Evolutionary conservation across 2,113 vertebrate genomes (phyloP), one percentile per base, ranked within the genome.

Genomic region (Eleginops maclovinus): DNA sequence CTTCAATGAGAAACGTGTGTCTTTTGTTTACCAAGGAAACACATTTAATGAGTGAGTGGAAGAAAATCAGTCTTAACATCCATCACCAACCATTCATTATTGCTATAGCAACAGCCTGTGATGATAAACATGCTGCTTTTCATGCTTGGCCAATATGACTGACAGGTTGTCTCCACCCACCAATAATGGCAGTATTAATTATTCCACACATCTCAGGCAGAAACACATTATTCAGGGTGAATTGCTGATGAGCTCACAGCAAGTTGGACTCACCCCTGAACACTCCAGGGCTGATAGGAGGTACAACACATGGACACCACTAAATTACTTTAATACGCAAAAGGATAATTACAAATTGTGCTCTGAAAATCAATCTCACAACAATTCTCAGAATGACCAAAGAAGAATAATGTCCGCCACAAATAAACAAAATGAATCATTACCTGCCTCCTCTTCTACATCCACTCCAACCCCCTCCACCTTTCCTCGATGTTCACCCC

Each of bases 131-230:
- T 71, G 76, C 77, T 67, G 51, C 72, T 83, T 79, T 90, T 91
- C 80, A 89, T 81, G 86, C 87, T 85, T 73, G 84, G 79, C 69
- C 66, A 72, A 67, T 80, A 74, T 93, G 93, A 94, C 26, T 93
- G 93, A 85, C 91, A 90, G 85, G 26, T 77, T 16, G 60, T 89
- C 88, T 69, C 90, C 92, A 56, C 93, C 91, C 88, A 91, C 90
- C 88, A 86, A 91, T 93, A 87, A 92, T 90, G 68, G 85, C 83
- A 67, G 79, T 88, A 92, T 92, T 92, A 92, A 93, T 93, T 91
- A 93, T 93, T 89, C 83, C 62, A 51, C 88, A 89, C 81, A 81
- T 87, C 73, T 62, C 71, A 41, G 79, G 74, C 87, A 77, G 81
- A 72, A 74, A 68, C 75, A 58, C 77, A 75, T 85, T 87, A 88